Base-by-base conservation (phyloP, 1,140 invertebrate genomes). In the Vanessa atalanta region DNA sequence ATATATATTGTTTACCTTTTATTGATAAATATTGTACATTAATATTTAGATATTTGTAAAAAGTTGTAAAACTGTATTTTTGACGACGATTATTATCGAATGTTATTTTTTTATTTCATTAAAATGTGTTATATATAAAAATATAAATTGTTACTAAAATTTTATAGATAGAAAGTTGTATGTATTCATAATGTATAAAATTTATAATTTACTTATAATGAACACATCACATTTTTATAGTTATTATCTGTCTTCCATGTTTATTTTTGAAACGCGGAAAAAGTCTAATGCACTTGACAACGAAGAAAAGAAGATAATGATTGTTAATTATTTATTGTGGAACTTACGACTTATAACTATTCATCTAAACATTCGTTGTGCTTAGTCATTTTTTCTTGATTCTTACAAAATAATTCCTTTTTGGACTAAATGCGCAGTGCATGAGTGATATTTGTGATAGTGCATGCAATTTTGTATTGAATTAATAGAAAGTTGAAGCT, bases 171-270 rank as follows among this genome's bases (percentile, higher is more conserved):
- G 15, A 3, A 53, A 53, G 26, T n/a, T 51, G n/a, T 53, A 53
- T 57, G 20, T 57, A 20, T 57, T 20, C 20, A 23, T 12, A 57
- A 57, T 57, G 53, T 57, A 23, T 57, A 43, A 9, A 43, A 9
- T 6, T 23, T 12, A 43, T n/a, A 61, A 43, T 13, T 15, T 37
- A 31, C 57, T 13, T 23, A 37, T 57, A 57, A 57, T 57, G 6
- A 15, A 61, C 57, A 50, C 66, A 70, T 70, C 61, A 74, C 64
- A 70, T 70, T 50, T 70, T 31, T 43, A 31, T 61, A 15, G 47
- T 63, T 47, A 60, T 70, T 61, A 61, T 70, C 73, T 70, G 65
- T 70, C 68, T 37, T 66, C 64, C 63, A 72, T 72, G 65, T 23
- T 66, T 20, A 50, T 48, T 65, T 64, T 37, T 23, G 47, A 13